Percentiles rank a stretch among this genome's conserved stretches.
Evolutionary conservation across 2,797 vertebrate genomes (phyloP).

Genomic region (Rhinatrema bivittatum): DNA sequence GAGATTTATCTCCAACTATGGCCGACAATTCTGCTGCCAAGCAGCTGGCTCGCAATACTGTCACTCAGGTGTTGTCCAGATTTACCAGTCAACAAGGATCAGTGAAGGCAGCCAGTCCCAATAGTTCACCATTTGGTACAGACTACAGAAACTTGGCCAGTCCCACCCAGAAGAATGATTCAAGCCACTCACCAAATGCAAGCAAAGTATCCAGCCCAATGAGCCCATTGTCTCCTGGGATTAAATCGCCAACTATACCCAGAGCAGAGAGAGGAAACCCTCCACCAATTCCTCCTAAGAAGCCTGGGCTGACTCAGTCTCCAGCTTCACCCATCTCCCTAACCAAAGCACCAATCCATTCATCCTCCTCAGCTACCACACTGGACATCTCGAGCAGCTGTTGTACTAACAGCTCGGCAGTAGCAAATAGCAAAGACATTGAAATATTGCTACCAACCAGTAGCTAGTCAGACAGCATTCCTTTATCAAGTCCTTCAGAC

Average conservation of each 20-base stretch:
- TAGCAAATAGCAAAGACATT: constrained; percentile 78
- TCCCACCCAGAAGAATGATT: constrained; percentile 62
- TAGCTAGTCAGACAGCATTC: constrained; percentile 59
- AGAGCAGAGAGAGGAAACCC: constrained; percentile 77
- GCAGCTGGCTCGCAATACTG: constrained; percentile 92
- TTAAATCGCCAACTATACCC: constrained; percentile 82
- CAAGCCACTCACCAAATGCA: constrained; percentile 47
- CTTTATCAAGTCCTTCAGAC: neutral
- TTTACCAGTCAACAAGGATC: constrained; percentile 89
- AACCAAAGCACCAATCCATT: constrained; percentile 40
- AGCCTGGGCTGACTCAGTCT: constrained; percentile 76
- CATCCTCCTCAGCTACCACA: constrained; percentile 33
- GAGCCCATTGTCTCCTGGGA: constrained; percentile 72
- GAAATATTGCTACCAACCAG: constrained; percentile 81
- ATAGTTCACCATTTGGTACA: constrained; percentile 92
- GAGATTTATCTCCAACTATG: constrained; percentile 87
- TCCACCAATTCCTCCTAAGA: constrained; percentile 85
- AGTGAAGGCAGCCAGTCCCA: constrained; percentile 70
- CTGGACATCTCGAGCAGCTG: constrained; percentile 72
- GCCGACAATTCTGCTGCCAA: constrained; percentile 81
- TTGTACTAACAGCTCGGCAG: constrained; percentile 57
- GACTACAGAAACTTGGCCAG: constrained; percentile 83
- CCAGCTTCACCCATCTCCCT: constrained; percentile 64
- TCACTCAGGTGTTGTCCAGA: constrained; percentile 94
- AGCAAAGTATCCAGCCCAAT: constrained; percentile 60